Base-by-base conservation (phyloP, 2,797 vertebrate species). In the Hippoglossus hippoglossus region DNA sequence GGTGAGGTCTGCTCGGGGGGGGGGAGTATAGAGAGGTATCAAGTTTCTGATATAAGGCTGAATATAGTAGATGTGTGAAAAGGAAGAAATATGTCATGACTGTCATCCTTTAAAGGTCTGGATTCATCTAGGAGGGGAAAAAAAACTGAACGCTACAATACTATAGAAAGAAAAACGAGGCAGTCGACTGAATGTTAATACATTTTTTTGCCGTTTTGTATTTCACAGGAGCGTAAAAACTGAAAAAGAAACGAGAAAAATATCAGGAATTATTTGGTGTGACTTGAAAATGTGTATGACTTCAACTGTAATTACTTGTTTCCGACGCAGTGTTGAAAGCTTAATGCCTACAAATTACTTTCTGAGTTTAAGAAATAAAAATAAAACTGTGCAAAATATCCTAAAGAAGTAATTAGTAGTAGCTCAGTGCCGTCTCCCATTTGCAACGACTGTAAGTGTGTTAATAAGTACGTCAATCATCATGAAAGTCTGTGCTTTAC, bases 291-390 rank as follows among this genome's bases (percentile, higher is more conserved):
- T 4, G 1, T 53, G 0, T 16, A 49, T 26, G 9, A 18, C 44
- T 67, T 51, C 66, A 74, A 79, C 44, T 65, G 16, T 69, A 84
- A 89, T 85, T 84, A 71, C 15, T 19, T 19, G 13, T 19, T 44
- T 44, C 15, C 5, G 41, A 44, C 3, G 5, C 55, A 74, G 71
- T 47, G 58, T 77, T 69, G 76, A 62, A 77, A 69, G 66, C 18
- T 8, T 52, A 78, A 89, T 4, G n/a, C 58, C 61, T 83, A 76
- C 58, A 46, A 46, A 46, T 46, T 1, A 46, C 44, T 46, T 39
- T 18, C 16, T 19, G 44, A 8, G 12, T 16, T 46, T 18, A 46
- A 19, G 2, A 19, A 44, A 4, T 13, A 6, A 46, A 16, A 13
- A 19, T 2, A 7, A 16, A 46, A 67, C 9, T 70, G 56, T 49